Percentiles rank a stretch among this genome's conserved stretches.
phyloP scores from a whole-genome alignment of 1,140 invertebrate genomes.

The Epicauta chinensis region DNA sequence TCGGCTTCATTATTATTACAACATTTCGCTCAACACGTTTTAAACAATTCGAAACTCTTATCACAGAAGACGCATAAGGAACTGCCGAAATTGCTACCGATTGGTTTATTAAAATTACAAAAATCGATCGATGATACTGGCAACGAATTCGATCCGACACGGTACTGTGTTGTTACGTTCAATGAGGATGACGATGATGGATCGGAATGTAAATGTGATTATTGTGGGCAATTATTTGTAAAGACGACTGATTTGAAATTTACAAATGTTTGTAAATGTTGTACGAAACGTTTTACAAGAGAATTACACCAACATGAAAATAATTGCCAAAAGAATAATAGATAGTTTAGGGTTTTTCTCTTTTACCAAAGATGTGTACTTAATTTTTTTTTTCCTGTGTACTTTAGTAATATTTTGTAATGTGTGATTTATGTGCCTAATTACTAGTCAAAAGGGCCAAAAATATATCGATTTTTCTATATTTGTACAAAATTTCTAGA shows the following conservation, averaged over 20 bases:
- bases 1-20: constrained; percentile 15
- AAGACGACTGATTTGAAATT: constrained; percentile 19
- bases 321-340: too few species aligned
- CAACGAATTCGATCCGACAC: constrained; percentile 16
- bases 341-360: too few species aligned
- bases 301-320: too few species aligned
- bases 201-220: constrained; percentile 13
- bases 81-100: constrained; percentile 18
- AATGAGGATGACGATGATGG: constrained; percentile 6
- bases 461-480: constrained; percentile 1
- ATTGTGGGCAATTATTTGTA: constrained; percentile 18
- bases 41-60: constrained; percentile 1
- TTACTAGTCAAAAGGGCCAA: constrained; percentile 15
- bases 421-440: constrained; percentile 6
- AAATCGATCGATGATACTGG: constrained; percentile 9
- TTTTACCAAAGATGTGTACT: too few species aligned
- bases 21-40: constrained; percentile 19
- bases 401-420: too few species aligned
- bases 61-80: constrained; percentile 6
- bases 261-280: too few species aligned
- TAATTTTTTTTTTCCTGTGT: too few species aligned
- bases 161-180: constrained; percentile 17
- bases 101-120: constrained; percentile 3
- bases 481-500: too few species aligned
- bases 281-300: too few species aligned